A percentile compares a stretch with the other conserved stretches of the same genome.
Evolutionary conservation across 2,113 vertebrate genomes (phyloP).

Genomic region (Loxodonta africana): DNA sequence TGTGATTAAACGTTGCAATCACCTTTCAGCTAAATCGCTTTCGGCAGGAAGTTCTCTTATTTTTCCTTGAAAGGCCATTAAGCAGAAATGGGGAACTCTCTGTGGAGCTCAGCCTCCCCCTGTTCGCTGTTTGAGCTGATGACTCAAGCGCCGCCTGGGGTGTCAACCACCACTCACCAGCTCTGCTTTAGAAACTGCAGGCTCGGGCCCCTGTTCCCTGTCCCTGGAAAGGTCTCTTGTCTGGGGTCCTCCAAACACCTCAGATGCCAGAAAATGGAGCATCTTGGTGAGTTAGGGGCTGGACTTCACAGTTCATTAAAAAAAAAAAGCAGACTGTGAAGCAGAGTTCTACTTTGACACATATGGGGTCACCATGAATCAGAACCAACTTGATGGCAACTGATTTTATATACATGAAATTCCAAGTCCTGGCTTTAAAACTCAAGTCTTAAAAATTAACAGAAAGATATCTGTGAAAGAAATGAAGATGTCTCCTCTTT

Average conservation of each 20-base stretch:
- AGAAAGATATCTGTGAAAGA: not conserved
- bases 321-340: not conserved
- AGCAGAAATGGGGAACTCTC: not conserved
- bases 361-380: not conserved
- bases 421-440: not conserved
- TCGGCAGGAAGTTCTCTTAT: conserved; percentile 63
- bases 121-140: not conserved
- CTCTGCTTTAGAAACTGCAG: not conserved
- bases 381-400: not conserved
- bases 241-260: not conserved
- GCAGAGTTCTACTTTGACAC: not conserved
- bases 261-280: not conserved
- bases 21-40: conserved; percentile 76
- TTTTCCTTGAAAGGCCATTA: conserved; percentile 75
- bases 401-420: not conserved
- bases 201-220: not conserved
- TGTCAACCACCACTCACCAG: too few relatives aligned
- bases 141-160: not conserved
- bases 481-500: not conserved
- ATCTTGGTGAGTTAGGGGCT: not conserved
- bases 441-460: not conserved
- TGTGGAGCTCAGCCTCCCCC: conserved; percentile 10
- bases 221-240: not conserved
- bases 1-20: conserved; percentile 81
- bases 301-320: not conserved